These are phyloP conservation scores for Lysiphlebus fabarum DNA, from an alignment of 1,140 invertebrate species.

Conservation along the genomic window DNA sequence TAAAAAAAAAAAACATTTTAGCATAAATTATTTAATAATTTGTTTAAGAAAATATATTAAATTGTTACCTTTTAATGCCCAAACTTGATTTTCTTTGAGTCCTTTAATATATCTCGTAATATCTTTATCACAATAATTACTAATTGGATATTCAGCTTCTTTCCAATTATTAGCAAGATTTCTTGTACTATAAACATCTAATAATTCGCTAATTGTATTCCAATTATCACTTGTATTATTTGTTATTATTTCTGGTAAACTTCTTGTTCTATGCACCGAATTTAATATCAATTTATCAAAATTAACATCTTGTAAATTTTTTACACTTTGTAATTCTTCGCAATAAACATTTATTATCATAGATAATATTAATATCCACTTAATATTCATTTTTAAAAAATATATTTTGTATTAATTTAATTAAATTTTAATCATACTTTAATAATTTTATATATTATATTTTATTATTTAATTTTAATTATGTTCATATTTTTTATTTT, in stretches of 20 bases:
- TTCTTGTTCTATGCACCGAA: conserved; percentile 31
- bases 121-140: conserved; percentile 57
- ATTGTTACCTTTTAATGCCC: conserved; percentile 77
- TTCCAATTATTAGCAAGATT: conserved; percentile 49
- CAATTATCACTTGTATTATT: conserved; percentile 30
- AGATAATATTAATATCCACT: too few relatives aligned
- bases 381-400: too few relatives aligned
- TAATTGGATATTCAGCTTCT: conserved; percentile 38
- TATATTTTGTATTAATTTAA: too few relatives aligned
- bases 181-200: conserved; percentile 54
- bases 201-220: conserved; percentile 44
- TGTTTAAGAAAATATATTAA: too few relatives aligned
- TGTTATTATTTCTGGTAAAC: conserved; percentile 29
- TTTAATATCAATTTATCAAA: too few relatives aligned
- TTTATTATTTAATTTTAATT: too few relatives aligned
- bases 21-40: conserved; percentile 29
- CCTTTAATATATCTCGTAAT: conserved; percentile 64
- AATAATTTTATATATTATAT: too few relatives aligned
- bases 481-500: too few relatives aligned
- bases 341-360: too few relatives aligned
- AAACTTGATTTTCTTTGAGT: conserved; percentile 60
- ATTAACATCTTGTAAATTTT: too few relatives aligned
- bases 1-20: not conserved
- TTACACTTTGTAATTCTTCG: too few relatives aligned
- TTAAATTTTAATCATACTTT: too few relatives aligned